These are phyloP conservation scores for Diachrysia chrysitis DNA, from an alignment of 2,888 invertebrate genomes.

Conservation along the genomic window DNA sequence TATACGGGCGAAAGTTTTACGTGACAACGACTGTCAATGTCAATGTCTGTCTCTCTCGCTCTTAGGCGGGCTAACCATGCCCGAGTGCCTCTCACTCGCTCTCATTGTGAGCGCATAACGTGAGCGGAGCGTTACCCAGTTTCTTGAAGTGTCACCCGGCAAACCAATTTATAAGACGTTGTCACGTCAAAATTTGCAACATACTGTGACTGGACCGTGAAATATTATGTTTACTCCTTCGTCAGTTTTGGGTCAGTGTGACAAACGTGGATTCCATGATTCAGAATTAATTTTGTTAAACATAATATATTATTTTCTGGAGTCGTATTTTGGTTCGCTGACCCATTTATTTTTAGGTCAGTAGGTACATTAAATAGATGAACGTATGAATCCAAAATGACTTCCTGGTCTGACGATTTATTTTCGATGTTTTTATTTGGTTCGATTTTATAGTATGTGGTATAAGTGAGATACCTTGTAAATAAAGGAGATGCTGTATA, in stretches of 20 bases:
- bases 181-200: background rate
- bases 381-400: background rate
- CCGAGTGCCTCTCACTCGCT: too few relatives aligned
- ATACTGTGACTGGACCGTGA: background rate
- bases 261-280: background rate
- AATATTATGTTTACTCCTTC: constrained; percentile 6
- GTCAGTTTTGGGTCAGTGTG: constrained; percentile 1
- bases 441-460: background rate
- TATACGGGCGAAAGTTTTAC: too few relatives aligned
- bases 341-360: background rate
- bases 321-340: background rate
- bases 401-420: background rate
- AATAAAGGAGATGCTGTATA: too few relatives aligned
- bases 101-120: too few relatives aligned
- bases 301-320: background rate
- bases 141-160: too few relatives aligned
- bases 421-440: background rate
- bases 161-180: too few relatives aligned
- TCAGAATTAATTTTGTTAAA: constrained; percentile 6
- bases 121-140: too few relatives aligned
- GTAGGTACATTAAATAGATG: background rate
- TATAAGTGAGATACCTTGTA: too few relatives aligned
- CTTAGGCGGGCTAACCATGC: too few relatives aligned
- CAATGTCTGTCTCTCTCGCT: too few relatives aligned
- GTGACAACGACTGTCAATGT: too few relatives aligned